These are phyloP conservation scores for Tachycineta bicolor DNA, from an alignment of 2,113 vertebrate genomes.

Conservation along the genomic window DNA sequence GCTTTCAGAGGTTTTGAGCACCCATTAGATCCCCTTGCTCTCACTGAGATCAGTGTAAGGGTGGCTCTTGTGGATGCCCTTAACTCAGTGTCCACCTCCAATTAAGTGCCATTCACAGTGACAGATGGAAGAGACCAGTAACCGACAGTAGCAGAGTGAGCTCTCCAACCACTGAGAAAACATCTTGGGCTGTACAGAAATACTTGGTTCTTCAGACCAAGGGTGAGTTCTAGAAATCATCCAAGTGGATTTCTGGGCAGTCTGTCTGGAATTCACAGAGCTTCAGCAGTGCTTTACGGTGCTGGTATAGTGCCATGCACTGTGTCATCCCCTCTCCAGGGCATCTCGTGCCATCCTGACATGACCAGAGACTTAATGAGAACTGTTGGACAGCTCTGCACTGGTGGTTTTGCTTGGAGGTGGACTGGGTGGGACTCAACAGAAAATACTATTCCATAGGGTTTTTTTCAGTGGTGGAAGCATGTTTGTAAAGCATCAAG, in stretches of 20 bases:
- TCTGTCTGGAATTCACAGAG: neutral
- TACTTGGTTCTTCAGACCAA: neutral
- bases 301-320: neutral
- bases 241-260: neutral
- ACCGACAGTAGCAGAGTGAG: neutral
- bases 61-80: neutral
- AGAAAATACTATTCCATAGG: neutral
- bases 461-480: neutral
- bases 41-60: rapidly evolving
- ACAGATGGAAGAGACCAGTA: neutral
- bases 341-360: neutral
- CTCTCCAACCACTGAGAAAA: neutral
- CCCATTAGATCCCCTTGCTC: neutral
- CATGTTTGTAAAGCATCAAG: neutral
- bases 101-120: neutral
- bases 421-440: neutral
- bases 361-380: neutral
- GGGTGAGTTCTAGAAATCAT: neutral
- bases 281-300: neutral
- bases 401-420: neutral
- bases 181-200: neutral
- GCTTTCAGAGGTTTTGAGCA: neutral
- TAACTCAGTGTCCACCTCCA: neutral
- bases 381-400: neutral
- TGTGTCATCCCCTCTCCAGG: neutral